Evolutionary conservation across 2,113 vertebrate species (phyloP), one percentile per base, ranked within the genome.

Genomic region (Charina bottae): DNA sequence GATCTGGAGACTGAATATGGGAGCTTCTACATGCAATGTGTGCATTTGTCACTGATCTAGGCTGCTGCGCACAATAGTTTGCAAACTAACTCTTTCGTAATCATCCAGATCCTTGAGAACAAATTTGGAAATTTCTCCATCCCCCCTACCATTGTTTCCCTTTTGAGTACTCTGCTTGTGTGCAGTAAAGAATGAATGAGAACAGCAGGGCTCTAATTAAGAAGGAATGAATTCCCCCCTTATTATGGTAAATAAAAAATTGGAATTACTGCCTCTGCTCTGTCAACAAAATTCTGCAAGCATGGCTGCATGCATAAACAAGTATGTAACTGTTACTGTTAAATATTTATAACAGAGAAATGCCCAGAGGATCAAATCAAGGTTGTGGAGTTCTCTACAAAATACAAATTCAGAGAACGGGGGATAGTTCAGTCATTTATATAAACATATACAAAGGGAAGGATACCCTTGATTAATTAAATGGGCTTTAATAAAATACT

Each of bases 31-130:
- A 26, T 88, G 23, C 42, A 7, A 6, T 54, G 21, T 7, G 2
- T 42, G 24, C 33, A 6, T 46, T 10, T 13, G 0, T 33, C 46
- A 33, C n/a, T 11, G 53, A 19, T 58, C 8, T 37, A 11, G 21
- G 93, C 94, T 94, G 89, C 95, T 92, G 93, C 93, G 89, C 92
- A 93, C 83, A 85, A 89, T 91, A 93, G 23, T 54, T 93, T 92
- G 92, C 93, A 90, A 19, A 46, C 96, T 96, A 96, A 96, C 94
- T 95, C 94, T 93, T 96, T 92, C 89, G 88, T 92, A 62, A 53
- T 49, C 17, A 91, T 7, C 64, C 87, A 55, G n/a, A 49, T 90
- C 90, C 84, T 87, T 1, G 56, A 7, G 1, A 83, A 21, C 72
- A 64, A 53, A 84, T 58, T 54, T 56, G 58, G 88, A 85, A 37